These are phyloP conservation scores for Drosophila leonis DNA, from an alignment of 2,888 invertebrate species.

Conservation along the genomic window DNA sequence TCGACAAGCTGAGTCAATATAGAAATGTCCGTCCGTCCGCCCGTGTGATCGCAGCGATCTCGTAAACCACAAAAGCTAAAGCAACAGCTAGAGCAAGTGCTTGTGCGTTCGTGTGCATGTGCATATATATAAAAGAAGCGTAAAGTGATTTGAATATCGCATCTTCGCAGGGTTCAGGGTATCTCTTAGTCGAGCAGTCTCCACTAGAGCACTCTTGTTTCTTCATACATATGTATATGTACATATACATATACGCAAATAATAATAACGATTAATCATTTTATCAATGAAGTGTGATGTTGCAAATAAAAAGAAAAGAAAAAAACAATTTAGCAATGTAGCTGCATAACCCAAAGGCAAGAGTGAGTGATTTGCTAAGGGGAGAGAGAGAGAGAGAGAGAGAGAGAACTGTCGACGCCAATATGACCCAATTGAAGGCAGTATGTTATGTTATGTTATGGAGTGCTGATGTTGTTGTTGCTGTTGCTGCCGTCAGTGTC, in stretches of 20 bases:
- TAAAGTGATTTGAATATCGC: too few species aligned
- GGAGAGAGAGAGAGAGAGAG: not conserved
- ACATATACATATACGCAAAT: slow-evolving; percentile 1
- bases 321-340: slow-evolving; percentile 34
- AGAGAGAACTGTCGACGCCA: slow-evolving; percentile 42
- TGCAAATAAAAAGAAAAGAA: slow-evolving; percentile 38
- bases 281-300: slow-evolving; percentile 80
- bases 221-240: slow-evolving; percentile 9
- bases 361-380: not conserved
- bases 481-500: slow-evolving; percentile 14
- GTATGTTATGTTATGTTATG: slow-evolving; percentile 14
- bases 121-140: too few species aligned
- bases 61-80: too few species aligned
- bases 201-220: too few species aligned
- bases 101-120: too few species aligned
- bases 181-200: too few species aligned
- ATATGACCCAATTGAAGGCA: slow-evolving; percentile 72
- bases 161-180: too few species aligned
- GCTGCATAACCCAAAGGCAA: slow-evolving; percentile 17
- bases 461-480: slow-evolving; percentile 19
- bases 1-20: too few species aligned
- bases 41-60: too few species aligned
- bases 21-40: too few species aligned
- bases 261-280: slow-evolving; percentile 77
- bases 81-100: too few species aligned